Evolutionary conservation across 1,140 invertebrate genomes (phyloP).

Genomic region (Teleogryllus occipitalis): DNA sequence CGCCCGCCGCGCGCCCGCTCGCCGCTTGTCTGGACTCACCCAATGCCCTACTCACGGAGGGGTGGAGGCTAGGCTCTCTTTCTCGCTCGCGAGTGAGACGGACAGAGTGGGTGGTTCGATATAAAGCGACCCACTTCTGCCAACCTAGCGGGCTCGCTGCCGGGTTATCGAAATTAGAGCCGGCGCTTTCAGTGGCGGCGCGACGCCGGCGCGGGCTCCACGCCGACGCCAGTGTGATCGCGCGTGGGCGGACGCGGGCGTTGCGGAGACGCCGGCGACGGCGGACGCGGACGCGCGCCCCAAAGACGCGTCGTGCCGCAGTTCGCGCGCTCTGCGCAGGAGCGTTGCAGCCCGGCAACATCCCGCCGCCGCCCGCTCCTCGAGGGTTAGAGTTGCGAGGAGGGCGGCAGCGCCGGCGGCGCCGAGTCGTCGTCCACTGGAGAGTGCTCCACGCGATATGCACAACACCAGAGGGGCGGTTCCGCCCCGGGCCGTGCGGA

Average conservation of each 20-base stretch:
- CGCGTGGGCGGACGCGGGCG: too few species aligned
- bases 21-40: constrained; percentile 2
- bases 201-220: background rate
- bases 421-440: background rate
- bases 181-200: background rate
- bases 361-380: too few species aligned
- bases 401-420: background rate
- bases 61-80: background rate
- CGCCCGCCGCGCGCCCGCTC: too few species aligned
- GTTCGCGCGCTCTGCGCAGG: too few species aligned
- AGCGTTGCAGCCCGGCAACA: too few species aligned
- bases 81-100: background rate
- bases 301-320: background rate
- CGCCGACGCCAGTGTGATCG: too few species aligned
- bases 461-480: background rate
- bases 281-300: background rate
- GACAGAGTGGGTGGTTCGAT: background rate
- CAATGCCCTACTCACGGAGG: background rate
- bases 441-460: background rate
- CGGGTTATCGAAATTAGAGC: background rate
- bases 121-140: constrained; percentile 3
- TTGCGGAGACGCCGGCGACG: background rate
- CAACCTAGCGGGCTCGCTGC: background rate
- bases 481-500: too few species aligned
- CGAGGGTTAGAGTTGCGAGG: too few species aligned